Evolutionary conservation across 1,140 invertebrate genomes (phyloP).

Genomic region (Bombus turneri): DNA sequence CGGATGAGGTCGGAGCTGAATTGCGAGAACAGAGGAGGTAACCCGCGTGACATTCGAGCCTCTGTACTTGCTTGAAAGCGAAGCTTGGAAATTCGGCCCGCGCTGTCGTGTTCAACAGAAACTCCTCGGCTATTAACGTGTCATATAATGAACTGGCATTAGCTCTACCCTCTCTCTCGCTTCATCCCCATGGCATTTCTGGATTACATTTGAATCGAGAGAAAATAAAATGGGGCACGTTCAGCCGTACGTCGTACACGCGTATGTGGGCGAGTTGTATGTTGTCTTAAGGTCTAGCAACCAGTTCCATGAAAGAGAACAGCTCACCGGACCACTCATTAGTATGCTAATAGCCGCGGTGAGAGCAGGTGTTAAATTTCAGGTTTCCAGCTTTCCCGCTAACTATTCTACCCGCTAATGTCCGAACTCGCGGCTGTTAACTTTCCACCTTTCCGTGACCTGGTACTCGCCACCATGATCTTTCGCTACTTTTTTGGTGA

Average conservation of each 20-base stretch:
- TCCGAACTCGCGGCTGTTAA: conserved; percentile 23
- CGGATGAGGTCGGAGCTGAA: conserved; percentile 41
- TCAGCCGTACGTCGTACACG: neutral
- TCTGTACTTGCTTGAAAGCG: conserved; percentile 17
- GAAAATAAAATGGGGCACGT: conserved; percentile 1
- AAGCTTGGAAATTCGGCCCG: conserved; percentile 40
- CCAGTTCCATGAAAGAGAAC: neutral
- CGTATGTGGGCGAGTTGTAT: neutral
- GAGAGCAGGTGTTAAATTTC: conserved; percentile 37
- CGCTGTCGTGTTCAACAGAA: neutral
- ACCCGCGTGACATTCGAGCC: conserved; percentile 48
- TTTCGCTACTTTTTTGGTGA: neutral
- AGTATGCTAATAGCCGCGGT: conserved; percentile 44
- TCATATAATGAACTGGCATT: conserved; percentile 39
- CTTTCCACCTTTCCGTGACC: conserved; percentile 1
- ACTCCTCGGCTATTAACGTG: conserved; percentile 21
- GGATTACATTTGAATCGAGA: conserved; percentile 23
- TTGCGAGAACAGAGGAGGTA: conserved; percentile 40
- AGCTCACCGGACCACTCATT: conserved; percentile 30
- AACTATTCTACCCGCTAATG: conserved; percentile 27
- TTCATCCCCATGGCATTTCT: neutral
- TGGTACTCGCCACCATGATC: neutral
- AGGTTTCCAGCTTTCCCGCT: conserved; percentile 22
- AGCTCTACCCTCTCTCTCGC: no score
- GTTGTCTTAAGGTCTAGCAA: conserved; percentile 26